phyloP scores from a whole-genome alignment of 1,140 invertebrate genomes.

The Lasioglossum albipes region DNA sequence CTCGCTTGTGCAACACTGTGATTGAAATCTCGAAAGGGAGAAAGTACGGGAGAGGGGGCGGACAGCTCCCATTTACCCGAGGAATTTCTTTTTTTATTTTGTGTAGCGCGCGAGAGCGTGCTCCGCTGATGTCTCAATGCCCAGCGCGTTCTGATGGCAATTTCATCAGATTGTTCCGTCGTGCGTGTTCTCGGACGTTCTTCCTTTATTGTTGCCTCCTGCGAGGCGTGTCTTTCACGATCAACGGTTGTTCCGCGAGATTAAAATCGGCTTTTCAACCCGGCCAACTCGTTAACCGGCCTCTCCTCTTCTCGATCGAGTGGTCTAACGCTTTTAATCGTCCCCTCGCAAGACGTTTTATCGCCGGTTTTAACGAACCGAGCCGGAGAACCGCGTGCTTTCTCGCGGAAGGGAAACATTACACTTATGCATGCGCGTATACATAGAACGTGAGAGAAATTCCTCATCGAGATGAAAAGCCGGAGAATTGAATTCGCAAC shows the following conservation, averaged over 20 bases:
- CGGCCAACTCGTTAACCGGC: too few species aligned
- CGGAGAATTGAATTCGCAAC: background rate
- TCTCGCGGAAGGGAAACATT: too few species aligned
- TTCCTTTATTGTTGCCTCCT: background rate
- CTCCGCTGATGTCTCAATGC: background rate
- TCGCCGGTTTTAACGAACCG: too few species aligned
- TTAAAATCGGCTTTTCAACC: background rate
- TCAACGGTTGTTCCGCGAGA: background rate
- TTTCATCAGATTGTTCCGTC: background rate
- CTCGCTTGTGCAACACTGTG: constrained; percentile 10
- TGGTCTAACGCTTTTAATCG: too few species aligned
- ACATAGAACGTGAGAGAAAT: too few species aligned
- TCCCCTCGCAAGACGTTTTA: too few species aligned
- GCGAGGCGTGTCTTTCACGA: background rate
- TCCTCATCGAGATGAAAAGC: background rate
- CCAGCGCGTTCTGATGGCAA: background rate
- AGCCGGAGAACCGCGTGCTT: too few species aligned
- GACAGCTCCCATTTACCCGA: background rate
- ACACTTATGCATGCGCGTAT: too few species aligned
- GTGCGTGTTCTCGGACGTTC: background rate
- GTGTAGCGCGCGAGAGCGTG: too few species aligned
- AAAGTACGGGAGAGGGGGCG: constrained; percentile 2
- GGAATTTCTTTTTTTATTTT: constrained; percentile 11
- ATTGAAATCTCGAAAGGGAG: constrained; percentile 23
- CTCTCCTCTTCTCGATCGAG: too few species aligned